These are phyloP conservation scores for Morinoia aosen DNA, from an alignment of 2,888 invertebrate species.

Conservation along the genomic window DNA sequence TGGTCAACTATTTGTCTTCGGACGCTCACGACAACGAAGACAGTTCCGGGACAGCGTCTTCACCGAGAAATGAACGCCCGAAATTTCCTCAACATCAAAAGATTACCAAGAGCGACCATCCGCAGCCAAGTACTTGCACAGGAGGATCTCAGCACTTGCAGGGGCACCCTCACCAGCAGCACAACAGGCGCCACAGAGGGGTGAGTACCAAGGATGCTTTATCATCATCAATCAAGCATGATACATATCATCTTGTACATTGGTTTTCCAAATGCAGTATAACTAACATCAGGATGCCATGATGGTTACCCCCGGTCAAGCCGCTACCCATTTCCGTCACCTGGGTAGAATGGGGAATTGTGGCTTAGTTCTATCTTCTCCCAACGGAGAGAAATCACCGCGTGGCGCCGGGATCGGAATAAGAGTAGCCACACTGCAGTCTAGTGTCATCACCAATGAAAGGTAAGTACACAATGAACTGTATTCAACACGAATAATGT, in stretches of 20 bases:
- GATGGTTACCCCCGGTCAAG: no score
- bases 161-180: conserved; percentile 48
- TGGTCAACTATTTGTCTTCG: neutral
- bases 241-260: no score
- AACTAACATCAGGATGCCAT: no score
- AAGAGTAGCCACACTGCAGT: neutral
- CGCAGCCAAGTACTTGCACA: neutral
- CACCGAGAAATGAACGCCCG: conserved; percentile 24
- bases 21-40: neutral
- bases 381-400: no score
- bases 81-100: conserved; percentile 2
- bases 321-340: no score
- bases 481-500: neutral
- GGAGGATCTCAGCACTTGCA: conserved; percentile 46
- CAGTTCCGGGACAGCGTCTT: conserved; percentile 2
- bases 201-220: neutral
- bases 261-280: no score
- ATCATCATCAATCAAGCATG: no score
- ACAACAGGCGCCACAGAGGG: conserved; percentile 44
- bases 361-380: no score
- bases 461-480: neutral
- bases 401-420: neutral
- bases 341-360: no score
- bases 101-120: conserved; percentile 54
- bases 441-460: neutral